Evolutionary conservation across 2,888 invertebrate species (phyloP).

Genomic region (Tromatobia lineatoria): DNA sequence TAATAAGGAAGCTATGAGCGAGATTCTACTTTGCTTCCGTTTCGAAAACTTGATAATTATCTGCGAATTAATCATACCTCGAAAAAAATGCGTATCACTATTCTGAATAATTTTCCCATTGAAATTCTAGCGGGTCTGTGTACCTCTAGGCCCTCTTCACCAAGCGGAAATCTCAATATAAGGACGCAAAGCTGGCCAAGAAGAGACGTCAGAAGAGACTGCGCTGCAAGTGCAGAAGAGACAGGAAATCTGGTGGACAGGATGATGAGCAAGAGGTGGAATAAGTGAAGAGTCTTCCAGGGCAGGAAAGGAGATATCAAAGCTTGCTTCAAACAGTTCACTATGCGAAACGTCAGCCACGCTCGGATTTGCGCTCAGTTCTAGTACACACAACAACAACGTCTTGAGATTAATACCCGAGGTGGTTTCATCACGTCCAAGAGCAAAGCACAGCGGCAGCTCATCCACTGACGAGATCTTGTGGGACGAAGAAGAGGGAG

Average conservation of each 20-base stretch:
- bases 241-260: conserved; percentile 40
- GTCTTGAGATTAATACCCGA: conserved; percentile 63
- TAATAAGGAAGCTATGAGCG: too few species aligned
- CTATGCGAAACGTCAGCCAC: conserved; percentile 41
- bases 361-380: conserved; percentile 15
- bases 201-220: conserved; percentile 6
- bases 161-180: background rate
- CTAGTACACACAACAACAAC: conserved; percentile 27
- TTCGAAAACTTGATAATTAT: background rate
- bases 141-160: background rate
- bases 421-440: conserved; percentile 64
- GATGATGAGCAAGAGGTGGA: conserved; percentile 56
- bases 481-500: conserved; percentile 15
- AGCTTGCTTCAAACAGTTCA: conserved; percentile 43
- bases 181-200: background rate
- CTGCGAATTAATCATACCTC: background rate
- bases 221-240: background rate
- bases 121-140: background rate
- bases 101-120: background rate
- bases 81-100: background rate
- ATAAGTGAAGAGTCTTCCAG: conserved; percentile 13
- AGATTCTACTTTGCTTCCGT: too few species aligned
- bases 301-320: conserved; percentile 64
- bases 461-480: conserved; percentile 54
- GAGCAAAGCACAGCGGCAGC: conserved; percentile 51